Base-by-base conservation (phyloP, 2,113 vertebrate genomes). In the Pachypanchax playfairii region DNA sequence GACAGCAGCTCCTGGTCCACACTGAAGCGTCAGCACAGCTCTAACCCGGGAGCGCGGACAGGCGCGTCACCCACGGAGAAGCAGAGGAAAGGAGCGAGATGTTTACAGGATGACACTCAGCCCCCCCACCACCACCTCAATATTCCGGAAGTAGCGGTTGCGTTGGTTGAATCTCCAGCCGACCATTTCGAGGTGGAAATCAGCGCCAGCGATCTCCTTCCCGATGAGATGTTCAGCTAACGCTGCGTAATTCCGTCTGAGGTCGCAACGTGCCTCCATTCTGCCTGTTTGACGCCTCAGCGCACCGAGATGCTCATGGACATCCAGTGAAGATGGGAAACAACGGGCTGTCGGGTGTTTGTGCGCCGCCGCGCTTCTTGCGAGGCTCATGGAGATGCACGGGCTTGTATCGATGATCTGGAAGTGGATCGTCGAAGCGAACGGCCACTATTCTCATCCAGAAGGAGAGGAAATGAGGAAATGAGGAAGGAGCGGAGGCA, bases 131-230 rank as follows among this genome's bases (percentile, higher is more conserved):
- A 51, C 17, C 24, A 41, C 54, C 59, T 66, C 57, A 47, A 80
- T 79, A 70, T 88, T 91, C 91, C 91, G 91, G 90, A 93, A 93
- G 85, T 86, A 82, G 85, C 87, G 85, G 84, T 89, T 90, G 86
- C 87, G 80, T 87, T 79, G 87, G 85, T 87, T 87, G 83, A 76
- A 73, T 86, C 76, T 85, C 65, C 74, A 69, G 82, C 82, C 89
- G 87, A 90, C 89, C 89, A 90, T 93, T 91, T 91, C 86, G 85
- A 89, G 82, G 86, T 76, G 85, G 65, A 72, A 86, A 85, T 18
- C 63, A 71, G 67, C 75, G 55, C 46, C 65, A 82, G 78, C 73
- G 69, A 55, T 24, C 69, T 77, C n/a, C n/a, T n/a, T n/a, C n/a
- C n/a, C n/a, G 75, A 79, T 58, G 83, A 73, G 62, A 77, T 75